Evolutionary conservation across 2,797 vertebrate species (phyloP).

Genomic region (Gymnopithys bicolor): DNA sequence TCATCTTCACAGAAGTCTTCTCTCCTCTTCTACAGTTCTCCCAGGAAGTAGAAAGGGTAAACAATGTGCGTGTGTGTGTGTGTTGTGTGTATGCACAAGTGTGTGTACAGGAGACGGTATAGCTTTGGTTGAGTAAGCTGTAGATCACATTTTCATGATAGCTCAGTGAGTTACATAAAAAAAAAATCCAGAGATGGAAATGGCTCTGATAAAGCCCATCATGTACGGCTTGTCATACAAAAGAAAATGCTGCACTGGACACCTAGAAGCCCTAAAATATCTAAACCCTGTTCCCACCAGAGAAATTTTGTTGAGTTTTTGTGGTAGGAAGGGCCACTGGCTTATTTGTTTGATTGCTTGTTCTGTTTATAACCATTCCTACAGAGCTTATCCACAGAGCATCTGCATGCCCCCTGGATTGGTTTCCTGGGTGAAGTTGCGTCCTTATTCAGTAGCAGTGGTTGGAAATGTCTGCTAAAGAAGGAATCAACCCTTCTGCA

Average conservation of each 20-base stretch:
- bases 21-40: not conserved
- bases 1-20: fast-evolving
- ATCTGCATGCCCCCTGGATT: not conserved
- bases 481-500: not conserved
- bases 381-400: not conserved
- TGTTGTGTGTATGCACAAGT: not conserved
- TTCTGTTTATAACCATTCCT: slow-evolving; percentile 33
- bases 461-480: not conserved
- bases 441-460: not conserved
- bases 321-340: not conserved
- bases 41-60: not conserved
- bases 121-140: not conserved
- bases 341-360: slow-evolving; percentile 14
- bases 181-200: not conserved
- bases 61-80: fast-evolving
- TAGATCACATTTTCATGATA: not conserved
- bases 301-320: not conserved
- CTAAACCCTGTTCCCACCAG: fast-evolving
- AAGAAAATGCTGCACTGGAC: not conserved
- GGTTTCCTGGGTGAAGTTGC: not conserved
- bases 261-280: not conserved
- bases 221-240: not conserved
- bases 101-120: not conserved
- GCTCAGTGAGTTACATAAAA: not conserved
- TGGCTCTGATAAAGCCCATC: not conserved